These are phyloP conservation scores for Montifringilla adamsi DNA, from an alignment of 2,113 vertebrate genomes.

Conservation along the genomic window DNA sequence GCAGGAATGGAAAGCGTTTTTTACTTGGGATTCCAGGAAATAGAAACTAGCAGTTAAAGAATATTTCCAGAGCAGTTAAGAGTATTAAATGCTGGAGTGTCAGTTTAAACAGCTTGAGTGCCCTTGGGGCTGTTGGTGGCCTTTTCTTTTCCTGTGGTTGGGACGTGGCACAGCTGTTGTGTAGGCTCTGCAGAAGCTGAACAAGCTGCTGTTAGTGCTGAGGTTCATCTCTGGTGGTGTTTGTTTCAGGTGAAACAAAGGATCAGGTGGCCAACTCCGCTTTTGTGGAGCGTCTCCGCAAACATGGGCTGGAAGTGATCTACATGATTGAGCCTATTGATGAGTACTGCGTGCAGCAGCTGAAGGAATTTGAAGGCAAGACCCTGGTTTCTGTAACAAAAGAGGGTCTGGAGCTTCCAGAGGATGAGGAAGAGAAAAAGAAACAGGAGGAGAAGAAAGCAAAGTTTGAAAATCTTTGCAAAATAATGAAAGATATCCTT, in stretches of 20 bases:
- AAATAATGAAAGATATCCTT: constrained; percentile 86
- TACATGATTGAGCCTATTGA: constrained; percentile 87
- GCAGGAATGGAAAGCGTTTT: rapidly evolving
- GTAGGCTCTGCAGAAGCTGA: neutral
- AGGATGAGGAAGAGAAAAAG: constrained; percentile 85
- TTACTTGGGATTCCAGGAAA: neutral
- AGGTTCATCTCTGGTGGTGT: neutral
- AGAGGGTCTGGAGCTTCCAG: constrained; percentile 83
- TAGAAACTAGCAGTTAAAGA: rapidly evolving
- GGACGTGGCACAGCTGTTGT: rapidly evolving
- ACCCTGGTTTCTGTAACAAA: constrained; percentile 85
- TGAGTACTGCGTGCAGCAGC: constrained; percentile 84
- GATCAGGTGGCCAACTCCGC: constrained; percentile 84
- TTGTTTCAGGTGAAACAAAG: constrained; percentile 78
- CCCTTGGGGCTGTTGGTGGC: rapidly evolving
- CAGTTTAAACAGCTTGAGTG: neutral
- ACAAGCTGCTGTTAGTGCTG: rapidly evolving
- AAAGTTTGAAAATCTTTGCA: constrained; percentile 83
- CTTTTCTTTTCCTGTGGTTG: rapidly evolving
- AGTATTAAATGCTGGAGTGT: rapidly evolving
- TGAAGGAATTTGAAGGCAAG: constrained; percentile 85
- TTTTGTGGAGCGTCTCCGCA: constrained; percentile 82
- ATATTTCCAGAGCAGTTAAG: rapidly evolving
- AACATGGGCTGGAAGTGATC: constrained; percentile 82
- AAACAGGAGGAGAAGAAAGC: constrained; percentile 83